phyloP scores from a whole-genome alignment of 2,888 invertebrate genomes.

The Nineta flava region DNA sequence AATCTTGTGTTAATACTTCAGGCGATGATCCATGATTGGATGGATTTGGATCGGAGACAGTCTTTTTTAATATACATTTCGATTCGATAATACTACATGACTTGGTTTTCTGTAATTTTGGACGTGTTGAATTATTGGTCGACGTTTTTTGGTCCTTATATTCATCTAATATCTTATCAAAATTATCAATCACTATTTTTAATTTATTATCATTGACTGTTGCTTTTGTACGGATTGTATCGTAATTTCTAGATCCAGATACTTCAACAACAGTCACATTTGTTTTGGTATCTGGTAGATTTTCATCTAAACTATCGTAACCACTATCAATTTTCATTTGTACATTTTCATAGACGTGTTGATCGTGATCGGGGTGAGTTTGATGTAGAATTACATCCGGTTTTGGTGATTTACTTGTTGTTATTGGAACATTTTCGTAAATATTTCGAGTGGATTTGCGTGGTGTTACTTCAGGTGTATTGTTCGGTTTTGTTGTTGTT shows the following conservation, averaged over 20 bases:
- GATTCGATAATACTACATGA: slow-evolving; percentile 56
- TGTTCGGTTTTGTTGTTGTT: neutral
- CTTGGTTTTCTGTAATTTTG: slow-evolving; percentile 50
- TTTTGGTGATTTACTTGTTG: no score
- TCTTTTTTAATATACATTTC: slow-evolving; percentile 46
- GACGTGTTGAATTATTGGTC: slow-evolving; percentile 21
- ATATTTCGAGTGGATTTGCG: no score
- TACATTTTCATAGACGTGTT: slow-evolving; percentile 27
- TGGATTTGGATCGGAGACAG: slow-evolving; percentile 26
- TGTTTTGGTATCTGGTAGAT: slow-evolving; percentile 28
- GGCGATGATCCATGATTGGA: neutral
- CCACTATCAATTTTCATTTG: slow-evolving; percentile 16
- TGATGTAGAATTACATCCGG: slow-evolving; percentile 4
- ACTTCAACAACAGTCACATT: slow-evolving; percentile 31
- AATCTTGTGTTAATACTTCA: neutral
- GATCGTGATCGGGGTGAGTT: neutral
- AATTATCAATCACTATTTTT: slow-evolving; percentile 32
- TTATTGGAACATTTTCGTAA: no score
- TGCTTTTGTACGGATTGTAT: slow-evolving; percentile 3
- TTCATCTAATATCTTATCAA: slow-evolving; percentile 35
- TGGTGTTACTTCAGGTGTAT: neutral
- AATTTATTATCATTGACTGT: slow-evolving; percentile 27
- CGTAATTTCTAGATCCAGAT: slow-evolving; percentile 8
- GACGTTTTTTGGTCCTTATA: slow-evolving; percentile 17
- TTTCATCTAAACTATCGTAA: slow-evolving; percentile 19